A percentile compares a stretch with the other conserved stretches of the same genome.
Conservation (phyloP, 53 echinoderm and acorn worm species). For the Echinarachnius parma region DNA sequence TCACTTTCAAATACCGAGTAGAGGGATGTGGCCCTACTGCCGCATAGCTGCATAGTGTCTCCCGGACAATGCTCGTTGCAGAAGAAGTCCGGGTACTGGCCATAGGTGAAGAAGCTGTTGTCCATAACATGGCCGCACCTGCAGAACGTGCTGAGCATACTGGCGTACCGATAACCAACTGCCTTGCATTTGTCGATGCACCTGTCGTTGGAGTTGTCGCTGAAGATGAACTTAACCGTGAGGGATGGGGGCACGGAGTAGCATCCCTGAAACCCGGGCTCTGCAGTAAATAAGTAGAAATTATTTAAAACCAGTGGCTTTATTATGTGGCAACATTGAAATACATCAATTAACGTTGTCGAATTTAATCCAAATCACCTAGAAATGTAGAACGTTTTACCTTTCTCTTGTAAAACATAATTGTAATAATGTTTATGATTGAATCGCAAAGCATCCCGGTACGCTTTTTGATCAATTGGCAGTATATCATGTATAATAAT, state of each 20-base stretch:
- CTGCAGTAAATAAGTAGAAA: too few relatives aligned
- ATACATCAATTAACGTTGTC: too few relatives aligned
- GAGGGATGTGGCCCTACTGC: background rate
- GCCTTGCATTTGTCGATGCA: conserved; percentile 3
- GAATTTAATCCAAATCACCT: too few relatives aligned
- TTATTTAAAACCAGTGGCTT: too few relatives aligned
- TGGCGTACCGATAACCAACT: background rate
- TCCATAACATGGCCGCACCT: too few relatives aligned
- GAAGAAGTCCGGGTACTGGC: background rate
- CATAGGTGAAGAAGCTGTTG: conserved; percentile 5
- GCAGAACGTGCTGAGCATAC: background rate
- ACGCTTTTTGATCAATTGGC: too few relatives aligned
- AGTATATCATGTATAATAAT: too few relatives aligned
- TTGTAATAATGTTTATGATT: too few relatives aligned
- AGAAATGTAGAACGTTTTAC: too few relatives aligned
- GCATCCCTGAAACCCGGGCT: conserved; percentile 11
- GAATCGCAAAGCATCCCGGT: too few relatives aligned
- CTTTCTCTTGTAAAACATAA: too few relatives aligned
- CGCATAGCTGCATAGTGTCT: background rate
- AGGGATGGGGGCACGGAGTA: background rate
- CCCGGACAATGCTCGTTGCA: conserved; percentile 21
- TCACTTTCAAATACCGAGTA: conserved; percentile 21
- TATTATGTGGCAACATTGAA: too few relatives aligned
- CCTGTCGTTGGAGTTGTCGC: conserved; percentile 2
- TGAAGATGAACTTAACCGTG: background rate